Conservation (phyloP, 2,888 invertebrate species). For the Liodrosophila aerea region DNA sequence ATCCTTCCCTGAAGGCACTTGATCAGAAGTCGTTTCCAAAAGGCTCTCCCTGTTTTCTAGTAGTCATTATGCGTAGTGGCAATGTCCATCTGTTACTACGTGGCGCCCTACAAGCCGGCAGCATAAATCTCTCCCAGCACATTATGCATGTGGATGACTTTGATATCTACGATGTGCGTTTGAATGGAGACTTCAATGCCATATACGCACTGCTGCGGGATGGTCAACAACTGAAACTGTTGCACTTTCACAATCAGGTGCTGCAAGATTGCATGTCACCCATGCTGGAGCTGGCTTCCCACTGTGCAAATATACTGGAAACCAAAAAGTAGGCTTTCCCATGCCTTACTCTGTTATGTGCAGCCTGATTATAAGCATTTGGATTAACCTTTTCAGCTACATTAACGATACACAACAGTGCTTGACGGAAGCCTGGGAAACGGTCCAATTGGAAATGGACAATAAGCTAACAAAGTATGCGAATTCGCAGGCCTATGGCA, state of each 20-base stretch:
- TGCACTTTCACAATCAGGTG: slow-evolving; percentile 80
- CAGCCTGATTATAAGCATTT: too few species aligned
- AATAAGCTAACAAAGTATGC: slow-evolving; percentile 95
- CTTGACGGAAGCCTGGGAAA: slow-evolving; percentile 96
- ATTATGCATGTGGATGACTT: slow-evolving; percentile 85
- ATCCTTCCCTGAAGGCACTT: slow-evolving; percentile 83
- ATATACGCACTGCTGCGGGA: slow-evolving; percentile 87
- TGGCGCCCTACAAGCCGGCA: slow-evolving; percentile 92
- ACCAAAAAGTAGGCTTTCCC: slow-evolving; percentile 85
- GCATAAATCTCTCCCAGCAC: slow-evolving; percentile 85
- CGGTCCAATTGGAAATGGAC: slow-evolving; percentile 96
- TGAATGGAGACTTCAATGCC: slow-evolving; percentile 88
- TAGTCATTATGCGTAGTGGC: slow-evolving; percentile 90
- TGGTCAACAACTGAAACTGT: slow-evolving; percentile 86
- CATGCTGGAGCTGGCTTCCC: slow-evolving; percentile 85
- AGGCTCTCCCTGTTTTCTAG: slow-evolving; percentile 88
- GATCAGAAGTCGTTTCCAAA: slow-evolving; percentile 85
- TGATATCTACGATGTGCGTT: slow-evolving; percentile 86
- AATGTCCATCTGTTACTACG: slow-evolving; percentile 90
- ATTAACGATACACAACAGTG: slow-evolving; percentile 90
- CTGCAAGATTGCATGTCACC: slow-evolving; percentile 79
- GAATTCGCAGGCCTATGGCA: slow-evolving; percentile 89
- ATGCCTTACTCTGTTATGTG: too few species aligned
- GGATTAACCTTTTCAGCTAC: slow-evolving; percentile 82
- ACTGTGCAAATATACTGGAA: slow-evolving; percentile 88